Base-by-base conservation (phyloP, 2,113 vertebrate genomes). In the Catagonus wagneri region DNA sequence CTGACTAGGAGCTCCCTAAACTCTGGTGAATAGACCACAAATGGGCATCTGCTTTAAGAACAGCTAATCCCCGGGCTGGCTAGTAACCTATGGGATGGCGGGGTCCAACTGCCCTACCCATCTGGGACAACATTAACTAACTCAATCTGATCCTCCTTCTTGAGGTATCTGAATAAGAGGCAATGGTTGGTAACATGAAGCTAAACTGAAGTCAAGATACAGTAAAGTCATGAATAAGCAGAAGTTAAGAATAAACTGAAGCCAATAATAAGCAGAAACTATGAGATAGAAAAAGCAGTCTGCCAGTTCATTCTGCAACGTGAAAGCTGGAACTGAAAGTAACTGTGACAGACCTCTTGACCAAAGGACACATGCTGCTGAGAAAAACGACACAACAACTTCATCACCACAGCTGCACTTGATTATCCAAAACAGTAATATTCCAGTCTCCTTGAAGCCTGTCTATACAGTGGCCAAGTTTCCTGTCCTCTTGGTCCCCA, bases 221-320 rank as follows among this genome's bases (percentile, higher is more conserved):
- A 93, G 34, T 39, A 52, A 90, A 97, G 61, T n/a, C 52, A 84
- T 20, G 16, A 88, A 44, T 75, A 80, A 93, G 22, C 19, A 39
- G 25, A 83, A 92, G 25, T 90, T 58, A 90, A 87, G 22, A 94
- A 65, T 52, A 79, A 86, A 34, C 52, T 72, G 65, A 86, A 58
- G 60, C n/a, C 36, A 92, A 84, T 0, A 81, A 68, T 50, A 95
- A 90, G 63, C 80, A 97, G 52, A 75, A 92, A 84, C 60, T 68
- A 66, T 25, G 27, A 52, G n/a, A 65, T 0, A 34, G 16, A 6
- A 39, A 85, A 44, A 71, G 22, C 1, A 17, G 7, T n/a, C 44
- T 68, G 83, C 25, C 74, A 75, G 60, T 52, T 83, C 29, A 15
- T 23, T n/a, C 0, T n/a, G 16, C 39, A 74, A 69, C 16, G 61